Percentiles rank a stretch among this genome's conserved stretches.
Conservation (phyloP, 2,888 invertebrate genomes). For the Amiota communis region DNA sequence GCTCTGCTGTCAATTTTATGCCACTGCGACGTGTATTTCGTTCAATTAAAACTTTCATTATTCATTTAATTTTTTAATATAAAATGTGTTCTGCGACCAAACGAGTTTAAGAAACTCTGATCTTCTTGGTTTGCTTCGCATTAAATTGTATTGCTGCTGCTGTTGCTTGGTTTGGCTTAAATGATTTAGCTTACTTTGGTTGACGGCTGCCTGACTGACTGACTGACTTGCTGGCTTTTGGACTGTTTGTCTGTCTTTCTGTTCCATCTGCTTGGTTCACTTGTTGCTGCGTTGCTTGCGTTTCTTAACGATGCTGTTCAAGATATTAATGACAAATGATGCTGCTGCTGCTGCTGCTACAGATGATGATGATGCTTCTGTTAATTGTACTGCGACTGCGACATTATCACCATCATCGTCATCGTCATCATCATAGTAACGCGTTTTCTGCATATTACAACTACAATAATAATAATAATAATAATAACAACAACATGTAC, state of each 20-base stretch:
- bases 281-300: too few species aligned
- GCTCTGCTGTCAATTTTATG: too few species aligned
- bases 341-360: not conserved
- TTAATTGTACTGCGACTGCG: conserved; percentile 7
- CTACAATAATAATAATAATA: conserved; percentile 10
- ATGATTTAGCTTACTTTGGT: not conserved
- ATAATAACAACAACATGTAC: not conserved
- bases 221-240: too few species aligned
- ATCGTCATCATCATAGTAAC: too few species aligned
- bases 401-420: not conserved
- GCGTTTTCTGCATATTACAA: not conserved
- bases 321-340: not conserved
- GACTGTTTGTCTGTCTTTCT: too few species aligned
- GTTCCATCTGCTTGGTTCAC: too few species aligned
- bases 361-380: not conserved
- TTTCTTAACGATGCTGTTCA: too few species aligned
- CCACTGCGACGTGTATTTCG: too few species aligned
- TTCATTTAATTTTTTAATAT: too few species aligned
- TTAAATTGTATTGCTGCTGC: conserved; percentile 8
- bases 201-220: not conserved
- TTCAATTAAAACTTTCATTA: too few species aligned
- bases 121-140: not conserved
- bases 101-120: not conserved
- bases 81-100: too few species aligned
- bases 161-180: not conserved